phyloP scores from a whole-genome alignment of 2,888 invertebrate species.

The Agrotis clavis region DNA sequence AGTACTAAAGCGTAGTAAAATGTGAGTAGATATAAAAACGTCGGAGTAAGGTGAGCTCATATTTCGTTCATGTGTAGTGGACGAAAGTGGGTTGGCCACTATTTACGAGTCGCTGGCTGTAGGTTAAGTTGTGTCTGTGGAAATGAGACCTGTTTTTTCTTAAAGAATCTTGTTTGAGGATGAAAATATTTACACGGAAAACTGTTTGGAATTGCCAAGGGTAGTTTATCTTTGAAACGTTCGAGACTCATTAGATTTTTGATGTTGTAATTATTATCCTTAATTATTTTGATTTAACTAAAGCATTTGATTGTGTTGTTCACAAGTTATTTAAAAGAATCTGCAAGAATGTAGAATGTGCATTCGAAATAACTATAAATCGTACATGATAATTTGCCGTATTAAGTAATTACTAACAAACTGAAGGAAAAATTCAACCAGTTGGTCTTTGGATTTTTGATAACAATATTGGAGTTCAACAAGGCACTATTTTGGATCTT shows the following conservation, averaged over 20 bases:
- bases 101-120: conserved; percentile 40
- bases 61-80: conserved; percentile 47
- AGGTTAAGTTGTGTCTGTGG: conserved; percentile 29
- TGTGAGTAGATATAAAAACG: conserved; percentile 41
- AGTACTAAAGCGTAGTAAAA: conserved; percentile 40
- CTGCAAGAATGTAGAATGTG: not conserved
- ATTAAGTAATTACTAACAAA: not conserved
- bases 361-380: not conserved
- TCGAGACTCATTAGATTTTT: not conserved
- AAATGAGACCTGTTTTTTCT: conserved; percentile 21
- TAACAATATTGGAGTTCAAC: not conserved
- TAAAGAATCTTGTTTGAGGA: conserved; percentile 2
- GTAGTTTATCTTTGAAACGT: too few relatives aligned
- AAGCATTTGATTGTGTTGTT: not conserved
- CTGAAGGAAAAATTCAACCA: not conserved
- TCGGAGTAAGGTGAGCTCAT: conserved; percentile 38
- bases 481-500: conserved; percentile 6
- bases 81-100: conserved; percentile 40
- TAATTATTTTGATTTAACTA: not conserved
- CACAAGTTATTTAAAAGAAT: not conserved
- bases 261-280: not conserved
- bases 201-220: too few relatives aligned
- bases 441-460: not conserved
- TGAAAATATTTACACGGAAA: not conserved
- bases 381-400: not conserved